Conservation (phyloP, 2,888 invertebrate species). For the Drosophila koepferae region DNA sequence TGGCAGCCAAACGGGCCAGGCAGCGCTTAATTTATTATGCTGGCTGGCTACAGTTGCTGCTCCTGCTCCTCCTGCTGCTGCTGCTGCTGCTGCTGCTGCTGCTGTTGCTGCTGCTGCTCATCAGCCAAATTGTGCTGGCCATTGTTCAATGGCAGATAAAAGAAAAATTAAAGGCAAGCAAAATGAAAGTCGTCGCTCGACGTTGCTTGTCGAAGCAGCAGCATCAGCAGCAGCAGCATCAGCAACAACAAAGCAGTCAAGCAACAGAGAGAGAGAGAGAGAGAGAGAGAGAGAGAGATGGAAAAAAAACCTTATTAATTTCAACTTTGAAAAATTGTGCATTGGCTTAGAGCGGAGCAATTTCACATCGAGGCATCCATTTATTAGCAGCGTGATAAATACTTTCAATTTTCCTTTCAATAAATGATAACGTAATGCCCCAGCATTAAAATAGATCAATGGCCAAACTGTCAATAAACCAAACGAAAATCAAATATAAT, state of each 20-base stretch:
- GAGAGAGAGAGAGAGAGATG: too few species aligned
- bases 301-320: constrained; percentile 72
- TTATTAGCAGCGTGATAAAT: constrained; percentile 80
- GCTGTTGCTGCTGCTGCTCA: constrained; percentile 38
- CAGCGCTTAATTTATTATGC: constrained; percentile 81
- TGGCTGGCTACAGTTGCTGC: constrained; percentile 44
- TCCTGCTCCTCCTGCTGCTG: background rate
- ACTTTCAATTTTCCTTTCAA: constrained; percentile 81
- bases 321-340: constrained; percentile 80
- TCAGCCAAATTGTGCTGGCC: constrained; percentile 68
- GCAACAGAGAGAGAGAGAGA: too few species aligned
- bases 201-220: constrained; percentile 19
- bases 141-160: constrained; percentile 81
- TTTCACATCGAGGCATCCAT: constrained; percentile 67
- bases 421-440: constrained; percentile 79
- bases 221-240: constrained; percentile 20
- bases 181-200: constrained; percentile 60
- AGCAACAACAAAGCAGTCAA: constrained; percentile 1
- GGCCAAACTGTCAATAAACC: constrained; percentile 42
- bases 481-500: constrained; percentile 2
- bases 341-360: constrained; percentile 67
- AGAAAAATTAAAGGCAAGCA: constrained; percentile 80
- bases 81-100: constrained; percentile 2
- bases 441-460: constrained; percentile 76
- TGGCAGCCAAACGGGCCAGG: constrained; percentile 77